Percentiles rank a stretch among this genome's conserved stretches.
Conservation (phyloP, 2,888 invertebrate genomes). For the Hypolimnas misippus region DNA sequence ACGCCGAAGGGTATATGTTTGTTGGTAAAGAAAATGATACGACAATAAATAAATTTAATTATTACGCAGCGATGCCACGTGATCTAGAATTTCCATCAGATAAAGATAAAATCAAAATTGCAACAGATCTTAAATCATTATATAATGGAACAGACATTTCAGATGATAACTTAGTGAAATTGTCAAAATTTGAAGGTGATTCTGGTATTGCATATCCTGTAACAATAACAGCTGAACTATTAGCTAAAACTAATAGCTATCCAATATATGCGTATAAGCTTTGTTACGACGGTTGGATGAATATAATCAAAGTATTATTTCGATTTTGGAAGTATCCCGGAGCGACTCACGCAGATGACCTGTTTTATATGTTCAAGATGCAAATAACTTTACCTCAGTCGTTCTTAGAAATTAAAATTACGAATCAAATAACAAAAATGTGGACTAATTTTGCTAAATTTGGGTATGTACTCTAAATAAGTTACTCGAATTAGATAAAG, state of each 20-base stretch:
- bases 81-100: conserved; percentile 60
- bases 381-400: conserved; percentile 50
- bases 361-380: conserved; percentile 73
- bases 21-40: conserved; percentile 73
- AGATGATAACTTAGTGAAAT: conserved; percentile 62
- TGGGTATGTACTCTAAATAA: conserved; percentile 55
- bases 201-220: conserved; percentile 65
- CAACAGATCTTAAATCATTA: conserved; percentile 59
- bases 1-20: conserved; percentile 72
- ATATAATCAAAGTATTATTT: conserved; percentile 60
- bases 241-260: conserved; percentile 52
- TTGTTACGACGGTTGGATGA: conserved; percentile 67
- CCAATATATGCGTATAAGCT: conserved; percentile 68
- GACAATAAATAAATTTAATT: conserved; percentile 59
- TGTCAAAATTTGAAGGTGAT: conserved; percentile 69
- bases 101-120: conserved; percentile 52
- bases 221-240: conserved; percentile 57
- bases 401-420: conserved; percentile 55
- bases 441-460: conserved; percentile 78
- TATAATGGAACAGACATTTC: conserved; percentile 70
- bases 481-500: no score
- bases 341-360: conserved; percentile 75
- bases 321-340: conserved; percentile 61
- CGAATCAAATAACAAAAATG: conserved; percentile 61
- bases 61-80: conserved; percentile 62